Evolutionary conservation across 2,113 vertebrate genomes (phyloP).

Genomic region (Pimephales promelas): DNA sequence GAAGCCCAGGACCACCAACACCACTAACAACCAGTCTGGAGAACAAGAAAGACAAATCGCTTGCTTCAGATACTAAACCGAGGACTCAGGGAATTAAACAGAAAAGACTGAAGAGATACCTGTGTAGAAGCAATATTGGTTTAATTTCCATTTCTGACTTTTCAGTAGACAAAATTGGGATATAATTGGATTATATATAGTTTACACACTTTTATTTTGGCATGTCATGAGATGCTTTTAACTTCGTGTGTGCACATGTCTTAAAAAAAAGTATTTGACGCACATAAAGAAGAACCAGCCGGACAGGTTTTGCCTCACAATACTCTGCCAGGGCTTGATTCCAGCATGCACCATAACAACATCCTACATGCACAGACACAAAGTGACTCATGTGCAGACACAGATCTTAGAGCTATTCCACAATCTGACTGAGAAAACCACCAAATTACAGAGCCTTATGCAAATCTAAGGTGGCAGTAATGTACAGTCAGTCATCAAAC

Average conservation of each 20-base stretch:
- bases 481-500: not conserved
- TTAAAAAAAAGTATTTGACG: not conserved
- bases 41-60: not conserved
- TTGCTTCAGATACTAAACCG: not conserved
- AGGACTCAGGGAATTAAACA: not conserved
- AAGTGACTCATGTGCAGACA: not conserved
- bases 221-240: not conserved
- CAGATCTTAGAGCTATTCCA: not conserved
- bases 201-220: not conserved
- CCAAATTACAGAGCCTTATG: not conserved
- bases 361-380: conserved; percentile 26
- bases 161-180: too few species aligned
- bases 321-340: conserved; percentile 21
- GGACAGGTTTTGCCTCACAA: conserved; percentile 45
- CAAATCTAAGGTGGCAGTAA: not conserved
- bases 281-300: conserved; percentile 57
- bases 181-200: too few species aligned
- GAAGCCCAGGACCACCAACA: conserved; percentile 80
- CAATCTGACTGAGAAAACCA: not conserved
- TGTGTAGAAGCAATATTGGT: not conserved
- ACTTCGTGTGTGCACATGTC: conserved; percentile 20
- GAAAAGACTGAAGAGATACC: not conserved
- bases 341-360: conserved; percentile 41
- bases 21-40: conserved; percentile 88
- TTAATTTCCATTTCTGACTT: not conserved